Conservation (phyloP, 2,797 vertebrate species). For the Acomys russatus region DNA sequence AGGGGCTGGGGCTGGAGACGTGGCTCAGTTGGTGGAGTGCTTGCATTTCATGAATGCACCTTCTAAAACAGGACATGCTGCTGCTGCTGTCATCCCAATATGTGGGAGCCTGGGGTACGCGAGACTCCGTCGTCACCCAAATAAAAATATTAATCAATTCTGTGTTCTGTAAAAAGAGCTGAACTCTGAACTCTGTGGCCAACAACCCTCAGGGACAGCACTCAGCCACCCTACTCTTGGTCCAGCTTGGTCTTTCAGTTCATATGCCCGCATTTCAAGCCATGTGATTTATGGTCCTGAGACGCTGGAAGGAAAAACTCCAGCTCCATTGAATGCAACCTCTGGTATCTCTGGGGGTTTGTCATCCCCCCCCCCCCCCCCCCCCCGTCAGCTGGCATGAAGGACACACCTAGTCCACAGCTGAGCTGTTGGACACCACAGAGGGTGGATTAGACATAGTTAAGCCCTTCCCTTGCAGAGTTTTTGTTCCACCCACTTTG, state of each 20-base stretch:
- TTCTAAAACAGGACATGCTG: background rate
- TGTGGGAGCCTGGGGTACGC: background rate
- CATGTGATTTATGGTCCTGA: background rate
- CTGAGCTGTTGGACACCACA: background rate
- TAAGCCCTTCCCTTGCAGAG: background rate
- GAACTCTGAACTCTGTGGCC: background rate
- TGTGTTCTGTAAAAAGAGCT: constrained; percentile 27
- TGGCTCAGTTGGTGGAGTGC: background rate
- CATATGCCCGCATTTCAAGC: background rate
- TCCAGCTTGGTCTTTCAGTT: background rate
- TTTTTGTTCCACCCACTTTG: background rate
- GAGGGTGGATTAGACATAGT: background rate
- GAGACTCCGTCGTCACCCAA: background rate
- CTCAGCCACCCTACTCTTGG: background rate
- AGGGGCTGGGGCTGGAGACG: background rate
- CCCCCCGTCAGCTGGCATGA: background rate
- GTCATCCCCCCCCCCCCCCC: constrained; percentile 18
- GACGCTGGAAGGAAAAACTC: background rate
- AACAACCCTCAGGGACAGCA: background rate
- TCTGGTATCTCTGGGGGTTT: background rate
- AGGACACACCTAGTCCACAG: background rate
- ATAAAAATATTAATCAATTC: background rate
- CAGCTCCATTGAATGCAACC: constrained; percentile 14
- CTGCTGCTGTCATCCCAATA: background rate
- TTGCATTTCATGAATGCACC: background rate